These are phyloP conservation scores for Bettongia penicillata DNA, from an alignment of 2,113 vertebrate species.

Conservation along the genomic window DNA sequence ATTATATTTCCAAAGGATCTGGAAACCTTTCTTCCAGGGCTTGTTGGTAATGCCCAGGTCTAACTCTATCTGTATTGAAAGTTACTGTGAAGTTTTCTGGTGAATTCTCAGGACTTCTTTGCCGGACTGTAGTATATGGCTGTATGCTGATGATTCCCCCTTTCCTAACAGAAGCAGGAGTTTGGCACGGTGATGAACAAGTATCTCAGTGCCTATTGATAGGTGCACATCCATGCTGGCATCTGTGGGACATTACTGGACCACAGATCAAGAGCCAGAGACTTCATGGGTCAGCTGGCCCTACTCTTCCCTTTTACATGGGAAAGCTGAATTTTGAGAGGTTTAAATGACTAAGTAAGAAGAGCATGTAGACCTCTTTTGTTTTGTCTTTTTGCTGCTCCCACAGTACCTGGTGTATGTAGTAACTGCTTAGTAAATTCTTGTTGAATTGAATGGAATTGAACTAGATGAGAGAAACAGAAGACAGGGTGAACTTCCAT, in stretches of 20 bases:
- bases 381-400: not conserved
- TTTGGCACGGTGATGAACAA: not conserved
- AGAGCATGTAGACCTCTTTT: not conserved
- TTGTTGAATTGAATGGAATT: not conserved
- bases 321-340: not conserved
- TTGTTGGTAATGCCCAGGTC: not conserved
- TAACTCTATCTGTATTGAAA: not conserved
- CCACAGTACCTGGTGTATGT: not conserved
- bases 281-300: not conserved
- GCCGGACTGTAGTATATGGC: not conserved
- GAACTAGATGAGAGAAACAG: not conserved
- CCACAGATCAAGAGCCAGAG: not conserved
- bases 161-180: not conserved
- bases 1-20: slow-evolving; percentile 54
- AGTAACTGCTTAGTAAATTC: not conserved
- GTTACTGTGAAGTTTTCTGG: not conserved
- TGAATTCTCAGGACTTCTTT: not conserved
- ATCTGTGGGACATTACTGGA: not conserved
- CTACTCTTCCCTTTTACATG: not conserved
- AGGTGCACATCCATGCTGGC: not conserved
- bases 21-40: not conserved
- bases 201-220: not conserved
- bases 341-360: not conserved
- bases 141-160: not conserved
- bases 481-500: not conserved